Percentiles rank a stretch among this genome's conserved stretches.
phyloP scores from a whole-genome alignment of 1,140 invertebrate species.

The Laodelphax striatellus region DNA sequence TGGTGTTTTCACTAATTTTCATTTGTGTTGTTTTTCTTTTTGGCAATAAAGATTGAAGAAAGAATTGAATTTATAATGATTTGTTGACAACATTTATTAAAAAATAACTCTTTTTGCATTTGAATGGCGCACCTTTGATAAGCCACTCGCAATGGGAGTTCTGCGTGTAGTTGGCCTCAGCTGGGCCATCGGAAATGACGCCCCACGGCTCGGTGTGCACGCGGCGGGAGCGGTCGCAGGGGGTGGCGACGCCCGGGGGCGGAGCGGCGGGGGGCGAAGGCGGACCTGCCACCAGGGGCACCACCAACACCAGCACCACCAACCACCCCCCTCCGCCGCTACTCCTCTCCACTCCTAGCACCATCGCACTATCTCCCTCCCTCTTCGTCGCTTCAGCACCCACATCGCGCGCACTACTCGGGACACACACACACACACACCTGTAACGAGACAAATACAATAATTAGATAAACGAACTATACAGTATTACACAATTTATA shows the following conservation, averaged over 20 bases:
- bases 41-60: too few relatives aligned
- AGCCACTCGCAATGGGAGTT: slow-evolving; percentile 94
- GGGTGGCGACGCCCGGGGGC: slow-evolving; percentile 22
- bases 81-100: too few relatives aligned
- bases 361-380: background rate
- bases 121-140: slow-evolving; percentile 55
- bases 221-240: slow-evolving; percentile 66
- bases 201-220: slow-evolving; percentile 70
- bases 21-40: too few relatives aligned
- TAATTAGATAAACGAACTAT: too few relatives aligned
- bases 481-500: too few relatives aligned
- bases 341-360: background rate
- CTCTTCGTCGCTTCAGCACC: background rate
- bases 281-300: background rate
- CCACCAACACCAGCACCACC: slow-evolving; percentile 1
- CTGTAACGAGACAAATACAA: too few relatives aligned
- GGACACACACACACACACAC: background rate
- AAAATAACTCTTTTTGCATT: too few relatives aligned
- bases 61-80: too few relatives aligned
- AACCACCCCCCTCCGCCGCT: background rate
- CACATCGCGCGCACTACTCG: background rate
- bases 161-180: slow-evolving; percentile 75
- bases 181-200: slow-evolving; percentile 81
- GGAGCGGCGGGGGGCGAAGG: background rate
- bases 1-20: too few relatives aligned